Evolutionary conservation across 2,888 invertebrate species (phyloP).

Genomic region (Andrena minutula): DNA sequence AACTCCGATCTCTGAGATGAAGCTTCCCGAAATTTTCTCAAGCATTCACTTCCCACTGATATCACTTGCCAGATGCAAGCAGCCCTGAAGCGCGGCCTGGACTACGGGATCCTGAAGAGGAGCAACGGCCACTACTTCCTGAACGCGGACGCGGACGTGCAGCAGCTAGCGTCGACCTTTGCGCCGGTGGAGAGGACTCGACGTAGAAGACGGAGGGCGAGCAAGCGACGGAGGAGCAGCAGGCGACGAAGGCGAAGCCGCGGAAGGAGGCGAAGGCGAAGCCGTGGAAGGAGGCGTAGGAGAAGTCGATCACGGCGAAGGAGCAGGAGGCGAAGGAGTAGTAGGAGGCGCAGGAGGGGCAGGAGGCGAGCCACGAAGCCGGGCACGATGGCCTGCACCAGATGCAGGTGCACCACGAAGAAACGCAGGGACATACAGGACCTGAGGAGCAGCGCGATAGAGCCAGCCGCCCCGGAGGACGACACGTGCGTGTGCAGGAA

Average conservation of each 20-base stretch:
- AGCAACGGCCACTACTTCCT: slow-evolving; percentile 76
- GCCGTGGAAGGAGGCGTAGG: background rate
- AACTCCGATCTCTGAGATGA: no score
- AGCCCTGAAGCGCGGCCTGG: slow-evolving; percentile 80
- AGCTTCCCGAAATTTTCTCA: no score
- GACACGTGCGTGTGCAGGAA: slow-evolving; percentile 57
- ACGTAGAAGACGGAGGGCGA: slow-evolving; percentile 28
- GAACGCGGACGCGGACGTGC: slow-evolving; percentile 62
- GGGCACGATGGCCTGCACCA: slow-evolving; percentile 27
- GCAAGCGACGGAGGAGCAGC: slow-evolving; percentile 4
- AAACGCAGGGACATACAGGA: slow-evolving; percentile 12
- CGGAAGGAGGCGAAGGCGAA: slow-evolving; percentile 13
- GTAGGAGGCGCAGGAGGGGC: background rate
- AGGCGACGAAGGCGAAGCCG: slow-evolving; percentile 11
- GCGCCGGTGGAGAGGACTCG: slow-evolving; percentile 43
- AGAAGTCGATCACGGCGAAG: slow-evolving; percentile 12
- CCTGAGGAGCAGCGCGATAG: slow-evolving; percentile 20
- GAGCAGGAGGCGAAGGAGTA: background rate
- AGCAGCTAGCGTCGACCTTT: slow-evolving; percentile 12
- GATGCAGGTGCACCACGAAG: slow-evolving; percentile 47
- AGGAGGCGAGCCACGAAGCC: background rate
- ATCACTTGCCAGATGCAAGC: slow-evolving; percentile 50
- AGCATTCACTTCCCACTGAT: background rate
- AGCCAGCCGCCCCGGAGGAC: slow-evolving; percentile 19
- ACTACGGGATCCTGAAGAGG: slow-evolving; percentile 79